Base-by-base conservation (phyloP, 2,888 invertebrate species). In the Eudasyphora cyanicolor region DNA sequence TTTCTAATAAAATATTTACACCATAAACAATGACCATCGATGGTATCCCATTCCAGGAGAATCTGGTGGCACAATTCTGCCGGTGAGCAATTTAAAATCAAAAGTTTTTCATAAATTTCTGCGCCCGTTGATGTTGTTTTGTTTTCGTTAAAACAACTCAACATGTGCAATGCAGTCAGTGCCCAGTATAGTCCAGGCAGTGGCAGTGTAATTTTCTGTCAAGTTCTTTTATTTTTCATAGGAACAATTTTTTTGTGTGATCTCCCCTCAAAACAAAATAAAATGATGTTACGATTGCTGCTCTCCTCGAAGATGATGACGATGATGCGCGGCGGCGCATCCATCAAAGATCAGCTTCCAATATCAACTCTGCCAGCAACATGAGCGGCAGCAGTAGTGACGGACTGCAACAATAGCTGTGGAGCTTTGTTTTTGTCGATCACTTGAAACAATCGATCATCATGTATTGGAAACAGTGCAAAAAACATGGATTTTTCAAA, bases 141-240 rank as follows among this genome's bases (percentile, higher is more conserved):
- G 71, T 57, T 79, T 78, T 80, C 80, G 64, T 57, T 78, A 73
- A 78, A 76, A 49, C 70, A 49, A 32, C 32, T 19, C 79, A 76
- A 79, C 82, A 78, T 85, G 85, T 85, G 82, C 85, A 85, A 76
- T 77, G 79, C 84, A 10, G 60, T 35, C 14, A n/a, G n/a, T n/a
- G n/a, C n/a, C n/a, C n/a, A n/a, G n/a, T n/a, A n/a, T n/a, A n/a
- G n/a, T n/a, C n/a, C n/a, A n/a, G n/a, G n/a, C n/a, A n/a, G n/a
- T 79, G 82, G 79, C 74, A 79, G 79, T 85, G 86, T 83, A 86
- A 85, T 86, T 86, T 85, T 85, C 85, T 86, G 86, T 85, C 86
- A 86, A 83, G 82, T 86, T 69, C 62, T 69, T 76, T 80, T 79
- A 21, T 76, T 49, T 57, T 77, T 70, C 27, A 6, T n/a, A 5